Conservation (phyloP, 2,113 vertebrate species). For the Dipodomys ordii region DNA sequence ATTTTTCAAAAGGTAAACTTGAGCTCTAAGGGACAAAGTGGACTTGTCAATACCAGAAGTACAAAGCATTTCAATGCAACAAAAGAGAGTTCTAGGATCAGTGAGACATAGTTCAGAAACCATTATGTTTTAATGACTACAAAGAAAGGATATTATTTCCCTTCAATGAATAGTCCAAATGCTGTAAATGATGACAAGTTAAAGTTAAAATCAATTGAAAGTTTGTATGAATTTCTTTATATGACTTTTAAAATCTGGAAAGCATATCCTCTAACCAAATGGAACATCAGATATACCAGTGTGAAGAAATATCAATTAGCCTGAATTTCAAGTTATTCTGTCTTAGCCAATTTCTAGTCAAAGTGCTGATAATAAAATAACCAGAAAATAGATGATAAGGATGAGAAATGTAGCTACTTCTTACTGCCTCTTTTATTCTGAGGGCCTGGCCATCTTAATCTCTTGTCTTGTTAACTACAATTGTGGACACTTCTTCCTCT, state of each 20-base stretch:
- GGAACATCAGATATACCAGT: background rate
- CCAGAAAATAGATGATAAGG: background rate
- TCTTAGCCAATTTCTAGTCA: background rate
- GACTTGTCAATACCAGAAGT: background rate
- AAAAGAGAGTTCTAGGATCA: background rate
- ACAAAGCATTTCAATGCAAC: background rate
- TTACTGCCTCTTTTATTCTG: background rate
- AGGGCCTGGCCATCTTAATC: background rate
- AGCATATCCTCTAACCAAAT: background rate
- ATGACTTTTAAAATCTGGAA: conserved; percentile 3
- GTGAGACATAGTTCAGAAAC: background rate
- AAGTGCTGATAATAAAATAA: background rate
- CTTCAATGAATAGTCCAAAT: background rate
- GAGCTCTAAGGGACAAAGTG: background rate
- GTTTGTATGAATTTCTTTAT: background rate
- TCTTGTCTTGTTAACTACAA: background rate
- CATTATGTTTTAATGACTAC: background rate
- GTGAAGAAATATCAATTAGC: background rate
- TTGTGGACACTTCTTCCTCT: too few species aligned
- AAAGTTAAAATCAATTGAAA: conserved; percentile 16
- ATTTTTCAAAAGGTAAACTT: background rate
- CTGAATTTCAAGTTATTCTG: background rate
- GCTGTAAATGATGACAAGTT: background rate
- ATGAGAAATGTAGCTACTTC: background rate
- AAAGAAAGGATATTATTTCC: background rate